Evolutionary conservation across 2,797 vertebrate species (phyloP), one percentile per base, ranked within the genome.

Genomic region (Sebastes jordani): DNA sequence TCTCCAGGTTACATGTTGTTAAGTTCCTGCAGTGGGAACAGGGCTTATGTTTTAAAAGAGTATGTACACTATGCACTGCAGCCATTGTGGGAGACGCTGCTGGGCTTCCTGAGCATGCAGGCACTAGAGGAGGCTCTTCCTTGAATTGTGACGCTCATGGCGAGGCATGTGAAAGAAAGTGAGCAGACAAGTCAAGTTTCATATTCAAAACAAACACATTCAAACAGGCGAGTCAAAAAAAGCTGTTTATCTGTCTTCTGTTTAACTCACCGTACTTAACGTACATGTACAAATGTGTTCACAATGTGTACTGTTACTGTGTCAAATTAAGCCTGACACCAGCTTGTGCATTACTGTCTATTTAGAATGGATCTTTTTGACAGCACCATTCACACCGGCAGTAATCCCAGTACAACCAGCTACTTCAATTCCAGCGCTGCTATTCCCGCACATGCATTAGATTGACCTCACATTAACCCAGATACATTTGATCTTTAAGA

Each of bases 401-500:
- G 76, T 86, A 82, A 86, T 93, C 87, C 85, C 75, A 76, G 73
- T 65, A 82, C 80, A 89, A 78, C 78, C 86, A 76, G 84, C 83
- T 73, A 42, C 84, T 90, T 86, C 92, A 91, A 91, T 92, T 91
- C 89, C 88, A 71, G 65, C 80, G 22, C 80, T 46, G 87, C 84
- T 93, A 94, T 95, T 94, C 92, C 89, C 76, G 52, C 86, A 86
- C 94, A 94, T 94, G 94, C 92, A 91, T 95, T 93, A 89, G 90
- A 92, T 91, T 94, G 93, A 94, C 95, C 95, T 94, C 93, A 94
- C 90, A 94, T 95, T 95, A 95, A 95, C 93, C 94, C 93, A 93
- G 91, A 94, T 94, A 94, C 91, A 93, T 95, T 95, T 95, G 94
- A 95, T 95, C 94, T 95, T 95, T 95, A 94, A 94, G 92, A 94